These are phyloP conservation scores for Taenaris catops DNA, from an alignment of 2,888 invertebrate species.

Conservation along the genomic window DNA sequence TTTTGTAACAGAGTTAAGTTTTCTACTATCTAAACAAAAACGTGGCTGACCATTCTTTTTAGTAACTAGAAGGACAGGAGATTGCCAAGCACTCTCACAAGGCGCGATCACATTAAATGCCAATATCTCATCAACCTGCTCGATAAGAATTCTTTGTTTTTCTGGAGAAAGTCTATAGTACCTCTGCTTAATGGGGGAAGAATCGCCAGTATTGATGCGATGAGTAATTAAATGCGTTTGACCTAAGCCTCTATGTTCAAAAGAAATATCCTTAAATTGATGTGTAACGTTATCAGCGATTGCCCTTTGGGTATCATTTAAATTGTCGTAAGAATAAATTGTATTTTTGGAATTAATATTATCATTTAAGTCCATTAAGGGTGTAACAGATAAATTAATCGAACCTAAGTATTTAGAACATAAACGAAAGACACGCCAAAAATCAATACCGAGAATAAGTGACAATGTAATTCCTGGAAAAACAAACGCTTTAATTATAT, in stretches of 20 bases:
- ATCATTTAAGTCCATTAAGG: slow-evolving; percentile 1
- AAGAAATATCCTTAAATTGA: too few species aligned
- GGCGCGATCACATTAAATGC: neutral
- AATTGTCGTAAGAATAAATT: too few species aligned
- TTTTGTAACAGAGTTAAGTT: too few species aligned
- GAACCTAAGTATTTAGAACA: slow-evolving; percentile 7
- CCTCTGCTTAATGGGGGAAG: too few species aligned
- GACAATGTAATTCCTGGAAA: slow-evolving; percentile 19
- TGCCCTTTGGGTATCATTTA: neutral
- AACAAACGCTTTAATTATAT: slow-evolving; percentile 19
- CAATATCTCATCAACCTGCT: neutral
- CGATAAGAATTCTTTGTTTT: neutral
- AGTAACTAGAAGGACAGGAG: too few species aligned
- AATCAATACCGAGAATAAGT: slow-evolving; percentile 24
- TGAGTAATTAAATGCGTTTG: too few species aligned
- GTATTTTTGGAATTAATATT: neutral
- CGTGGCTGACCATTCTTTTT: too few species aligned
- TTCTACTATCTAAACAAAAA: too few species aligned
- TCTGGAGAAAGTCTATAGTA: slow-evolving; percentile 4
- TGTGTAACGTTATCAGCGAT: too few species aligned
- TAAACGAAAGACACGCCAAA: slow-evolving; percentile 16
- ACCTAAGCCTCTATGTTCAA: too few species aligned
- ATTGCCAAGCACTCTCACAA: too few species aligned
- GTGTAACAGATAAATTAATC: slow-evolving; percentile 3
- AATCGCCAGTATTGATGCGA: too few species aligned